These are phyloP conservation scores for Nymphalis io DNA, from an alignment of 1,140 invertebrate species.

Conservation along the genomic window DNA sequence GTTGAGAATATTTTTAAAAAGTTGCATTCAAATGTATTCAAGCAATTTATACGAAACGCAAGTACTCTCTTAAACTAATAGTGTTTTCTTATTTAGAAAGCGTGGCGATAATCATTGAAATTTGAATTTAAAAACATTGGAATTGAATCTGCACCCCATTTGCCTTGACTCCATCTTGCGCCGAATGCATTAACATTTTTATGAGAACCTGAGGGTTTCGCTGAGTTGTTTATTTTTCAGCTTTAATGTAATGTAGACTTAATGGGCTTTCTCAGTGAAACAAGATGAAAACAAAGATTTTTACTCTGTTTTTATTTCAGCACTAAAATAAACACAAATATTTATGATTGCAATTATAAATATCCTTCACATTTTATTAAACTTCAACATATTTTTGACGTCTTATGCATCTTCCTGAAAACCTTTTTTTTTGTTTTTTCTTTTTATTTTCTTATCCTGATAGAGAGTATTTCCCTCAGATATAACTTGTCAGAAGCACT, in stretches of 20 bases:
- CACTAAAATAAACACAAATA: neutral
- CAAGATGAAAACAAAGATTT: neutral
- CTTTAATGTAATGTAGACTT: slow-evolving; percentile 11
- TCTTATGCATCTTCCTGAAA: too few relatives aligned
- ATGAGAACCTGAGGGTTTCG: slow-evolving; percentile 27
- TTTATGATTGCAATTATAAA: too few relatives aligned
- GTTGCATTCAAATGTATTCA: neutral
- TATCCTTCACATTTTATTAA: too few relatives aligned
- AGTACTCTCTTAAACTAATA: slow-evolving; percentile 15
- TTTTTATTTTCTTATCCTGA: too few relatives aligned
- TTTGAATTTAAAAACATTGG: slow-evolving; percentile 36
- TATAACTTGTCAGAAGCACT: too few relatives aligned
- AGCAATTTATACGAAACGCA: neutral
- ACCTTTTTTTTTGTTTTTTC: too few relatives aligned
- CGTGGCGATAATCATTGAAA: slow-evolving; percentile 29
- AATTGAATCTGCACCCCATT: slow-evolving; percentile 30
- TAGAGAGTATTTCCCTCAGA: too few relatives aligned
- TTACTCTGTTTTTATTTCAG: neutral
- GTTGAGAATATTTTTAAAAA: neutral
- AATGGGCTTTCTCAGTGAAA: neutral
- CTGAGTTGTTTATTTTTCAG: slow-evolving; percentile 26
- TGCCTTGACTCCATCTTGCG: slow-evolving; percentile 26
- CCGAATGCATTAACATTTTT: slow-evolving; percentile 42
- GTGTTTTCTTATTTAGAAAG: slow-evolving; percentile 22
- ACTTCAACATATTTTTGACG: too few relatives aligned